A percentile compares a stretch with the other conserved stretches of the same genome.
Evolutionary conservation across 2,797 vertebrate genomes (phyloP).

Genomic region (Neoniphon sammara): DNA sequence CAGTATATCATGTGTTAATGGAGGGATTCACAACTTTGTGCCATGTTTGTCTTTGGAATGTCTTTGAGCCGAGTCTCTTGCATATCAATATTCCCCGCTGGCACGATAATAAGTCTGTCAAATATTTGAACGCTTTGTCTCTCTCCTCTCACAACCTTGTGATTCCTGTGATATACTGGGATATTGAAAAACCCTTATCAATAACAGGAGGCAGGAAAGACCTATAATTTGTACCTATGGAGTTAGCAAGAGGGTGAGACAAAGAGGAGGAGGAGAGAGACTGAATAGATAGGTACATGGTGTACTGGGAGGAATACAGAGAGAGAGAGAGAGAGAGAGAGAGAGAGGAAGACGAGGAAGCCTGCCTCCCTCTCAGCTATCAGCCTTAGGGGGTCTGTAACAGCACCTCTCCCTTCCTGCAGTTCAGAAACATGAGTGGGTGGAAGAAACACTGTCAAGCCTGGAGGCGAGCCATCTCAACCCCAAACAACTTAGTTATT

Average conservation of each 20-base stretch:
- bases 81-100: slow-evolving; percentile 34
- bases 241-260: not conserved
- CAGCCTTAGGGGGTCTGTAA: slow-evolving; percentile 51
- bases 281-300: not conserved
- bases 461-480: slow-evolving; percentile 33
- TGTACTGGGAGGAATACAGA: slow-evolving; percentile 8
- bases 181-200: slow-evolving; percentile 11
- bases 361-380: slow-evolving; percentile 32
- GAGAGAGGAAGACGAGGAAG: slow-evolving; percentile 13
- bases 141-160: slow-evolving; percentile 6
- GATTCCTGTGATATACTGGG: slow-evolving; percentile 37
- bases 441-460: slow-evolving; percentile 35
- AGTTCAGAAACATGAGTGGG: slow-evolving; percentile 55
- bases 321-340: slow-evolving; percentile 1
- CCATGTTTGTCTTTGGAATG: slow-evolving; percentile 46
- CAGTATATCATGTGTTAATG: slow-evolving; percentile 3
- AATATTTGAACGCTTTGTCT: slow-evolving; percentile 10
- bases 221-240: slow-evolving; percentile 35
- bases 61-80: slow-evolving; percentile 43
- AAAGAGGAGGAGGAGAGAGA: slow-evolving; percentile 6
- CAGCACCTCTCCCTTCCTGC: slow-evolving; percentile 40
- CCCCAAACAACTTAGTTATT: slow-evolving; percentile 49
- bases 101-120: slow-evolving; percentile 21
- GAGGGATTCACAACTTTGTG: slow-evolving; percentile 14
- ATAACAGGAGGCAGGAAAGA: slow-evolving; percentile 27